Evolutionary conservation across 2,113 vertebrate species (phyloP).

Genomic region (Varanus salvator): DNA sequence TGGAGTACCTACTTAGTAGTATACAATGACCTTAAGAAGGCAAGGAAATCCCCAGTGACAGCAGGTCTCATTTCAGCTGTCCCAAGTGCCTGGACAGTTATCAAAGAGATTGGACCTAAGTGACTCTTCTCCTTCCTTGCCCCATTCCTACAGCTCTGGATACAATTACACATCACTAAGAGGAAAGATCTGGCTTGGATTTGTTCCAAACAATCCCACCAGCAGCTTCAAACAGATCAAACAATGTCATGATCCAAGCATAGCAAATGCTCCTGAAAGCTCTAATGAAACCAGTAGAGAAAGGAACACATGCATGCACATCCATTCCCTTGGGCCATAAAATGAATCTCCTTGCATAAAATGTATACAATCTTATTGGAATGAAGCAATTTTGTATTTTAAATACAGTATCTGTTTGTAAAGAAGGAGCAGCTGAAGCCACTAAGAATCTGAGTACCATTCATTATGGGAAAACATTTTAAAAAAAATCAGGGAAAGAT

Average conservation of each 20-base stretch:
- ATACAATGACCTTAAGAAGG: neutral
- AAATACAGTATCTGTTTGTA: neutral
- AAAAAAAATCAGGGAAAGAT: slow-evolving; percentile 9
- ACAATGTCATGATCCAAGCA: slow-evolving; percentile 13
- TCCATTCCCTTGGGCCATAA: neutral
- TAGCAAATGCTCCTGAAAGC: slow-evolving; percentile 17
- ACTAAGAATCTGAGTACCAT: neutral
- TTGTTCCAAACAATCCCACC: neutral
- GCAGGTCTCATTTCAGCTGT: neutral
- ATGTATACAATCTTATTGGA: neutral
- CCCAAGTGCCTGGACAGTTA: slow-evolving; percentile 1
- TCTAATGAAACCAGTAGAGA: neutral
- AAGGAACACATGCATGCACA: neutral
- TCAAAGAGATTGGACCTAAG: neutral
- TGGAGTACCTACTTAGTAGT: neutral
- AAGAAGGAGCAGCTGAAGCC: neutral
- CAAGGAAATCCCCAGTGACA: neutral
- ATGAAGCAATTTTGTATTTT: neutral
- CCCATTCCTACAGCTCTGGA: neutral
- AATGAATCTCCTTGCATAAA: neutral
- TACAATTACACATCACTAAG: slow-evolving; percentile 9
- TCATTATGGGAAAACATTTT: neutral
- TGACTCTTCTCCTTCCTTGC: neutral
- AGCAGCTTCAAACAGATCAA: slow-evolving; percentile 29
- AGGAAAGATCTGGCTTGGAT: neutral